Evolutionary conservation across 2,113 vertebrate species (phyloP).

Genomic region (Erythrolamprus reginae): DNA sequence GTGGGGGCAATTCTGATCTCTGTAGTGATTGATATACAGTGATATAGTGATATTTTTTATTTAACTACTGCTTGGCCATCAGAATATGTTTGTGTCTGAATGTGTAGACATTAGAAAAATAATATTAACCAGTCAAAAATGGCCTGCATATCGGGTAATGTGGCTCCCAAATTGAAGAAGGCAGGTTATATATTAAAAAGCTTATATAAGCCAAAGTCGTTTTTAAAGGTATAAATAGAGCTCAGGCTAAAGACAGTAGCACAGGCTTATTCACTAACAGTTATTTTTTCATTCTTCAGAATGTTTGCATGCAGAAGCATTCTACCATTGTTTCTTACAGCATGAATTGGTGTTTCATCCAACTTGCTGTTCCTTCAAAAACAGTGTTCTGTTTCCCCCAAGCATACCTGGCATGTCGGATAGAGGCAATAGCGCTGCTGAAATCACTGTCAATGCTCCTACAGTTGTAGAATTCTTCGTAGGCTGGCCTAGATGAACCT

Average conservation of each 20-base stretch:
- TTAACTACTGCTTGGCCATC: background rate
- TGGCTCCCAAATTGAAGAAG: background rate
- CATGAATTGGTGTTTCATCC: background rate
- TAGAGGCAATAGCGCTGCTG: slow-evolving; percentile 91
- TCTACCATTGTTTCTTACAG: background rate
- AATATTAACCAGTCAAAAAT: background rate
- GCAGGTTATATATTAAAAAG: background rate
- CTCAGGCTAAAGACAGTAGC: background rate
- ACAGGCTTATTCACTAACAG: background rate
- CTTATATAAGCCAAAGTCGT: background rate
- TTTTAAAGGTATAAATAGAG: background rate
- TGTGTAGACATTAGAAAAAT: background rate
- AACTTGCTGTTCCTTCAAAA: background rate
- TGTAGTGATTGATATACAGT: background rate
- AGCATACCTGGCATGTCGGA: slow-evolving; percentile 91
- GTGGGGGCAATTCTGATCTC: no score
- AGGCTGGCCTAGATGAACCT: slow-evolving; percentile 91
- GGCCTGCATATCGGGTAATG: background rate
- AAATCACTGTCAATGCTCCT: slow-evolving; percentile 98
- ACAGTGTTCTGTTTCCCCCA: background rate
- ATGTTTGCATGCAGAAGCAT: background rate
- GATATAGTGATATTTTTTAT: background rate
- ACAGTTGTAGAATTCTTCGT: slow-evolving; percentile 98
- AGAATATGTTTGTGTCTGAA: background rate
- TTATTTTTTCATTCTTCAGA: background rate